Conservation (phyloP, 2,113 vertebrate species). For the Etheostoma spectabile region DNA sequence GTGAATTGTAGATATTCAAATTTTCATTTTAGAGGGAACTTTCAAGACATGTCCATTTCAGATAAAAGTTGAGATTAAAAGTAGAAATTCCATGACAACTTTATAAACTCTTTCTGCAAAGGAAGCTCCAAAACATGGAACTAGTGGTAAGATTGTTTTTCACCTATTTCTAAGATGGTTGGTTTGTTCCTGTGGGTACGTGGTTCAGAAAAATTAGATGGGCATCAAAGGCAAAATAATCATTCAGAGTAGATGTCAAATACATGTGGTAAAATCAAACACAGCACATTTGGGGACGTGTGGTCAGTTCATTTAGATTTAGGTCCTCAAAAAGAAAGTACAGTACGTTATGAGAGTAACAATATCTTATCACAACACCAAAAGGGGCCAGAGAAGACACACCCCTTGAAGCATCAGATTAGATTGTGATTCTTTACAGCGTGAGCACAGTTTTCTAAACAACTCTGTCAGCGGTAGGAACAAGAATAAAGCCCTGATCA, state of each 20-base stretch:
- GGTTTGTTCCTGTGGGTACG: no score
- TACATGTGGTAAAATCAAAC: neutral
- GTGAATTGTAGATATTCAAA: neutral
- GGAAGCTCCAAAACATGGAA: no score
- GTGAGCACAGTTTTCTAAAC: neutral
- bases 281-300: neutral
- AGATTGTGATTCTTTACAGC: neutral
- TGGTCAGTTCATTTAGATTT: neutral
- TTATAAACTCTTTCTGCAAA: no score
- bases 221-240: neutral
- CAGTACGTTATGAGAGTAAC: conserved; percentile 18
- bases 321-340: neutral
- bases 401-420: conserved; percentile 26
- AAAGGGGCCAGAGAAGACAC: conserved; percentile 30
- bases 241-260: neutral
- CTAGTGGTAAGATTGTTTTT: neutral
- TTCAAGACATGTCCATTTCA: neutral
- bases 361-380: conserved; percentile 46
- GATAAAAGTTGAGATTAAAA: no score
- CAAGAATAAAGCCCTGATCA: neutral
- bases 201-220: neutral
- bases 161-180: neutral
- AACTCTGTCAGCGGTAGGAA: neutral
- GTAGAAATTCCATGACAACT: no score
- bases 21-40: neutral